These are phyloP conservation scores for Heloderma charlesbogerti DNA, from an alignment of 2,113 vertebrate species.

Conservation along the genomic window DNA sequence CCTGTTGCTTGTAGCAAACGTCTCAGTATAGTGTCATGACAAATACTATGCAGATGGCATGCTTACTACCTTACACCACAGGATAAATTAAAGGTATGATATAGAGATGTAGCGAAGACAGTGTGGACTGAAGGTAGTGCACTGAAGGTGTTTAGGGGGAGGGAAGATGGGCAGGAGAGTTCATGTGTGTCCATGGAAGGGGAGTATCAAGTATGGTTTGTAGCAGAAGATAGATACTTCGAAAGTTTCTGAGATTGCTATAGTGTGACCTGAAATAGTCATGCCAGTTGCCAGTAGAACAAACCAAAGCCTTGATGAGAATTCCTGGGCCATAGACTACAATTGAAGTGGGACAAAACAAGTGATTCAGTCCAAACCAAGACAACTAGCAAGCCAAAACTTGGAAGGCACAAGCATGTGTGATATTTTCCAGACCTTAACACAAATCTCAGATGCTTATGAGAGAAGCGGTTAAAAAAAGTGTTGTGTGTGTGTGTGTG, in stretches of 20 bases:
- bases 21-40: neutral
- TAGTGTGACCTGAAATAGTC: neutral
- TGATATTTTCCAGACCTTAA: neutral
- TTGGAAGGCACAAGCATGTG: fast-evolving
- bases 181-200: neutral
- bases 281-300: neutral
- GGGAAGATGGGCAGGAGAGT: neutral
- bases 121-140: neutral
- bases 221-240: neutral
- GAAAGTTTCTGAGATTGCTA: neutral
- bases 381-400: neutral
- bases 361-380: neutral
- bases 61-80: neutral
- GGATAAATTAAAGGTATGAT: neutral
- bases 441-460: neutral
- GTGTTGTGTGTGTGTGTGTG: neutral
- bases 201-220: neutral
- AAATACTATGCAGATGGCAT: neutral
- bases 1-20: neutral
- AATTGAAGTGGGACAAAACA: neutral
- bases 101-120: neutral
- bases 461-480: neutral
- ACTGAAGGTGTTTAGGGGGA: neutral
- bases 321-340: neutral
- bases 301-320: neutral